phyloP scores from a whole-genome alignment of 1,140 invertebrate species.

The Daktulosphaira vitifoliae region DNA sequence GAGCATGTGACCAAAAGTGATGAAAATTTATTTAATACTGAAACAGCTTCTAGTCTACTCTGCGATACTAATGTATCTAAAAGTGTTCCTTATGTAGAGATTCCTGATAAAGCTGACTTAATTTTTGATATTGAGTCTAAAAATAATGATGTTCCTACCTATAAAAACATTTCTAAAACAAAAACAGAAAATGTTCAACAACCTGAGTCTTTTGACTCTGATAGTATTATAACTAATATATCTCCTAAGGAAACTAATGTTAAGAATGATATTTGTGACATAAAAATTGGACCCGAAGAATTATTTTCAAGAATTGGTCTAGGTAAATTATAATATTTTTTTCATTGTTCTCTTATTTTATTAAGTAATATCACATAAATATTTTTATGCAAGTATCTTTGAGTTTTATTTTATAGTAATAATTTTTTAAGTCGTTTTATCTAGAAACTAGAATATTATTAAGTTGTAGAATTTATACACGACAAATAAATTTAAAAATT shows the following conservation, averaged over 20 bases:
- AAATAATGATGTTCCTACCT: neutral
- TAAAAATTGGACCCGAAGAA: constrained; percentile 37
- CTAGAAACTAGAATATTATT: too few species aligned
- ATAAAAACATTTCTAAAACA: neutral
- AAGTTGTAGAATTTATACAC: too few species aligned
- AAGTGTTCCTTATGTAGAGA: neutral
- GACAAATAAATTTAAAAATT: too few species aligned
- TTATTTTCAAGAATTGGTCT: constrained; percentile 38
- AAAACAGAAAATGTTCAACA: neutral
- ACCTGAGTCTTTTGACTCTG: neutral
- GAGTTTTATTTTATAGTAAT: too few species aligned
- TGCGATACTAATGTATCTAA: too few species aligned
- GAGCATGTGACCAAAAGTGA: neutral
- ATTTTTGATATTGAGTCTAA: neutral
- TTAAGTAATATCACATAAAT: too few species aligned
- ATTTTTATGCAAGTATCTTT: too few species aligned
- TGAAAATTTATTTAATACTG: neutral
- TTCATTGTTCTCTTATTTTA: too few species aligned
- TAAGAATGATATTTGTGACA: constrained; percentile 13
- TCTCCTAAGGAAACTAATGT: neutral
- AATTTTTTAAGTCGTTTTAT: too few species aligned
- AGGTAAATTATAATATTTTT: too few species aligned
- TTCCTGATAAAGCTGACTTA: neutral
- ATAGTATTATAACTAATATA: neutral
- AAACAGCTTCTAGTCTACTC: neutral